Conservation (phyloP, 2,113 vertebrate genomes). For the Morphnarchus princeps region DNA sequence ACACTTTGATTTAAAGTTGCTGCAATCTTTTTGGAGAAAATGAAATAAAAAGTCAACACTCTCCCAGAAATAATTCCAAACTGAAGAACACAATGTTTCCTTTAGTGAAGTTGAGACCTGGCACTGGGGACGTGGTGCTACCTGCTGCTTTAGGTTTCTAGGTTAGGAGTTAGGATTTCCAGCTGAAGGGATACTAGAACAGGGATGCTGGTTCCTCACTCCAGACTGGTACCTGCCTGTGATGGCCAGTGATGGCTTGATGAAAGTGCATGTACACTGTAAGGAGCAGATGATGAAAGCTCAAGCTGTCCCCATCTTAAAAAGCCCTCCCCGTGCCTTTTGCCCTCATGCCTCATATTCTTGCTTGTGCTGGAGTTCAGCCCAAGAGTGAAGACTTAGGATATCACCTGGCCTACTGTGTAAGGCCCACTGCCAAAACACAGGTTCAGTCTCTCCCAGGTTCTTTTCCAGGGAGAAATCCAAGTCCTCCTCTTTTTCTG, state of each 20-base stretch:
- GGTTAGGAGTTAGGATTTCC: neutral
- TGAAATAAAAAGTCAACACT: neutral
- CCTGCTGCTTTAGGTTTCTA: neutral
- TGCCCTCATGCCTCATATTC: neutral
- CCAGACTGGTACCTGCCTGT: neutral
- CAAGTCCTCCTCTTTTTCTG: neutral
- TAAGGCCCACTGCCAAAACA: neutral
- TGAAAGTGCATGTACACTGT: neutral
- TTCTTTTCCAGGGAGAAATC: neutral
- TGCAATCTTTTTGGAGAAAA: neutral
- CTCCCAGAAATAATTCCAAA: neutral
- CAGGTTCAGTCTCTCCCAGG: neutral
- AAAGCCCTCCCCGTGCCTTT: neutral
- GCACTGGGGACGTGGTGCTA: rapidly evolving
- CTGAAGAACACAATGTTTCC: neutral
- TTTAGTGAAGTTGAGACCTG: neutral
- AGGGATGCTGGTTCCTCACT: neutral
- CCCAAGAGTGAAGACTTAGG: neutral
- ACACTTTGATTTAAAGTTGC: neutral
- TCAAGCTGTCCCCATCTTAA: neutral
- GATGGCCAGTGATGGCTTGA: neutral
- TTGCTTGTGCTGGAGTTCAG: neutral
- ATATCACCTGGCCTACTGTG: neutral
- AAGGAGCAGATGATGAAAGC: neutral
- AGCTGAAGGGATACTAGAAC: neutral